These are phyloP conservation scores for Orgyia antiqua DNA, from an alignment of 2,888 invertebrate species.

Conservation along the genomic window DNA sequence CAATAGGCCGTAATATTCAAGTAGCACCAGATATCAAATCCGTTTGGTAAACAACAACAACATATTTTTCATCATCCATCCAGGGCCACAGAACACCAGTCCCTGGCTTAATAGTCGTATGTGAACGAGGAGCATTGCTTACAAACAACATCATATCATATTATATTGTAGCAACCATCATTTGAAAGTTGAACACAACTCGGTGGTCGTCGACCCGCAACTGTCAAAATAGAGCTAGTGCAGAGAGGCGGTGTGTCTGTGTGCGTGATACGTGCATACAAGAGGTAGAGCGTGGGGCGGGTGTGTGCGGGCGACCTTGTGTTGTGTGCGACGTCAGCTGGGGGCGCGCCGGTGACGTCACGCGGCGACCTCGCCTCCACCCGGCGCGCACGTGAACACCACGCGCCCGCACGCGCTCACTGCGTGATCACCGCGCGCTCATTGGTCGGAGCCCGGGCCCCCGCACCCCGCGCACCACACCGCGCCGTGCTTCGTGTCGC, in stretches of 20 bases:
- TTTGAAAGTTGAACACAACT: conserved; percentile 18
- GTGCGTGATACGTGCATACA: conserved; percentile 32
- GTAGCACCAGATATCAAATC: no score
- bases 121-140: no score
- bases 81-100: no score
- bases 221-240: conserved; percentile 48
- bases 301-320: conserved; percentile 61
- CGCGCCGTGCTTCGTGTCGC: conserved; percentile 74
- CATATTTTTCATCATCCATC: no score
- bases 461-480: conserved; percentile 83
- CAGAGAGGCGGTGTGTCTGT: conserved; percentile 17
- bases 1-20: no score
- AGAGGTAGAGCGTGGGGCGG: conserved; percentile 41
- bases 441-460: conserved; percentile 79
- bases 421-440: conserved; percentile 80
- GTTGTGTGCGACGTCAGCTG: conserved; percentile 64
- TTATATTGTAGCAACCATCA: no score
- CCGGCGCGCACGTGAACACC: conserved; percentile 91
- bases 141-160: no score
- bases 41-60: no score
- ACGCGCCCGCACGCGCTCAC: conserved; percentile 86
- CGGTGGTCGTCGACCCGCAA: conserved; percentile 42
- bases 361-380: conserved; percentile 82
- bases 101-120: no score
- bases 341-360: conserved; percentile 80